A percentile compares a stretch with the other conserved stretches of the same genome.
These are phyloP conservation scores for Esperia sulphurella DNA, from an alignment of 2,888 invertebrate species.

Conservation along the genomic window DNA sequence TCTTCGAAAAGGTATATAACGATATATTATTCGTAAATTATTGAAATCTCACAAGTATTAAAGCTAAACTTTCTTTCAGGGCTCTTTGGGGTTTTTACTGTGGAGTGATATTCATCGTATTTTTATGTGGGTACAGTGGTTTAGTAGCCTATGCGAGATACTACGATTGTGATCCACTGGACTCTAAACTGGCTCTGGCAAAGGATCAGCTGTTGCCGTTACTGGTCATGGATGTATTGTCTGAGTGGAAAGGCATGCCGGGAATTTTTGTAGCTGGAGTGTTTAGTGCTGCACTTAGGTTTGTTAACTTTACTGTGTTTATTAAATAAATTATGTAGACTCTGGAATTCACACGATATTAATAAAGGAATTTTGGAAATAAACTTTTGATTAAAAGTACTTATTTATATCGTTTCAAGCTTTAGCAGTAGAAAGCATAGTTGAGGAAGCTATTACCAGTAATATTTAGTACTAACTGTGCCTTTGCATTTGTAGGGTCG, in stretches of 20 bases:
- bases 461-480: no score
- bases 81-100: slow-evolving; percentile 84
- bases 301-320: not conserved
- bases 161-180: slow-evolving; percentile 86
- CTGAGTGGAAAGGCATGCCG: slow-evolving; percentile 87
- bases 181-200: slow-evolving; percentile 82
- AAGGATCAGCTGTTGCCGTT: slow-evolving; percentile 90
- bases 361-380: no score
- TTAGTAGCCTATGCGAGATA: slow-evolving; percentile 87
- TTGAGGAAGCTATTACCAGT: no score
- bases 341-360: no score
- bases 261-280: slow-evolving; percentile 94
- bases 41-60: not conserved
- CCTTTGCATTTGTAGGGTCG: no score
- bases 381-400: no score
- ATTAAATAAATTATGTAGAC: not conserved
- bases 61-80: slow-evolving; percentile 54
- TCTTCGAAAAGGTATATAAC: slow-evolving; percentile 73
- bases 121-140: slow-evolving; percentile 86
- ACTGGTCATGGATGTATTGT: slow-evolving; percentile 91
- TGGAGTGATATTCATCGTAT: slow-evolving; percentile 82
- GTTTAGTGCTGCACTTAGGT: slow-evolving; percentile 94
- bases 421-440: no score
- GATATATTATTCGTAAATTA: no score
- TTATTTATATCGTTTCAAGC: no score